Evolutionary conservation across 35 echinoderm and acorn worm genomes (phyloP).

Genomic region (Hemicentrotus pulcherrimus): DNA sequence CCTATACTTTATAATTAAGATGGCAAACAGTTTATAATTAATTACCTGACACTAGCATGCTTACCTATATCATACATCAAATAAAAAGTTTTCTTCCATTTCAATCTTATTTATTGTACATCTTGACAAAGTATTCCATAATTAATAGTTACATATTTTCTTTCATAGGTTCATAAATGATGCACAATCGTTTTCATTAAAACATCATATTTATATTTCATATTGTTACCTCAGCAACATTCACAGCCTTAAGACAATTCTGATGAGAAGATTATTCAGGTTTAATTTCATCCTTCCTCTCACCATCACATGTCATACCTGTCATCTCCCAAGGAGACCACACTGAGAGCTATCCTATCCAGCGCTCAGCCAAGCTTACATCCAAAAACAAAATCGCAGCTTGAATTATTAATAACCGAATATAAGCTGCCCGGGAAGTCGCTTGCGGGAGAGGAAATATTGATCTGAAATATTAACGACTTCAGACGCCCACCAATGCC

Average conservation of each 20-base stretch:
- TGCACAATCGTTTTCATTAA: no score
- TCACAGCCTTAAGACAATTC: not conserved
- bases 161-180: no score
- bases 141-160: no score
- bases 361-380: not conserved
- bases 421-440: slow-evolving; percentile 25
- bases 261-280: not conserved
- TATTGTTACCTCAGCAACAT: not conserved
- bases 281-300: not conserved
- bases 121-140: no score
- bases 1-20: no score
- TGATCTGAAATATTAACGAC: slow-evolving; percentile 28
- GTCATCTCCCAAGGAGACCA: not conserved
- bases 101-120: no score
- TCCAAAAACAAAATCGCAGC: not conserved
- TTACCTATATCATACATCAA: no score
- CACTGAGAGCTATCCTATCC: not conserved
- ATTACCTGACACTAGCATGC: no score
- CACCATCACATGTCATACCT: not conserved
- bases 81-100: no score
- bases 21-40: no score
- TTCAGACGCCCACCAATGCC: not conserved
- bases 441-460: slow-evolving; percentile 8
- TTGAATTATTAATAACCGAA: slow-evolving; percentile 36
- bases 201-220: no score